Evolutionary conservation across 2,113 vertebrate genomes (phyloP).

Genomic region (human): GRCh38 chr9:17911001-17911500

Average conservation of each 20-base stretch:
- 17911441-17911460: background rate
- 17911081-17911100: background rate
- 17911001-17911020: background rate
- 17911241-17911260: conserved; percentile 47
- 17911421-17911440: background rate
- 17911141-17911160: background rate
- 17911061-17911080: conserved; percentile 4
- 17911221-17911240: conserved; percentile 3
- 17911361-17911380: background rate
- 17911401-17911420: background rate
- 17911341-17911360: background rate
- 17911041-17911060: background rate
- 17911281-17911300: background rate
- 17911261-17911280: conserved; percentile 27
- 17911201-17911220: conserved; percentile 10
- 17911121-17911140: background rate
- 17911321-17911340: background rate
- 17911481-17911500: background rate
- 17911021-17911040: background rate
- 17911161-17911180: background rate
- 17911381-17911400: background rate
- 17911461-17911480: background rate
- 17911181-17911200: background rate
- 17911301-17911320: background rate
- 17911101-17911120: background rate